Evolutionary conservation across 1,140 invertebrate genomes (phyloP), one percentile per base, ranked within the genome.

Genomic region (Conus betulinus): DNA sequence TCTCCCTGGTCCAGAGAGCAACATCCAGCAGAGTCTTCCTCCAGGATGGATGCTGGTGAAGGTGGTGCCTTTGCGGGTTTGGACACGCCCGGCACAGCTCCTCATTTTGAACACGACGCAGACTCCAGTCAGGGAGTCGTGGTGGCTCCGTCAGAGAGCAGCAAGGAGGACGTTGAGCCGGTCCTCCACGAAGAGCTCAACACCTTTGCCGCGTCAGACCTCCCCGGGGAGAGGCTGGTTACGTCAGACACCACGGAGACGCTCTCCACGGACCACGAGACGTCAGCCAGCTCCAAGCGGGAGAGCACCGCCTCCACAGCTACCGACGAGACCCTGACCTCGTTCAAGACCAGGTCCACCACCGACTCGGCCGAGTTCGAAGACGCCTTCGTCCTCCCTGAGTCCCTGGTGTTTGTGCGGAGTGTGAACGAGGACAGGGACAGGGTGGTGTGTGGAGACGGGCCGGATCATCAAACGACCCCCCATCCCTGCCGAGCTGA

Each of bases 311-410:
- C 71, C 25, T 87, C 85, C 51, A 87, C 71, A 3, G 85, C 85
- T 51, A 87, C 85, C 0, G 85, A 87, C n/a, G 85, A 87, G n/a
- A 87, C 85, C 74, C 74, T 87, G 71, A 87, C 85, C 23, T 87
- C 85, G 1, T 87, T 87, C 71, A 87, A 87, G 51, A 87, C 85
- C 15, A 87, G 85, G 85, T 87, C 85, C 23, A 87, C 85, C 15
- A 87, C 85, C 15, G 85, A 87, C 53, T 87, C 85, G 55, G 85
- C 85, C 0, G 85, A 87, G 71, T 87, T 87, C 53, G 85, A 87
- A 13, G 85, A 87, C 20, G 74, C 52, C 52, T 87, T 87, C 71
- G 20, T 87, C 51, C 74, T 87, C n/a, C 51, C 74, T 7, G 85
- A 87, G 52, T 79, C 52, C 25, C 85, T 87, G 10, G 85, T 87